Evolutionary conservation across 2,797 vertebrate species (phyloP), one percentile per base, ranked within the genome.

Genomic region (Iguana delicatissima): DNA sequence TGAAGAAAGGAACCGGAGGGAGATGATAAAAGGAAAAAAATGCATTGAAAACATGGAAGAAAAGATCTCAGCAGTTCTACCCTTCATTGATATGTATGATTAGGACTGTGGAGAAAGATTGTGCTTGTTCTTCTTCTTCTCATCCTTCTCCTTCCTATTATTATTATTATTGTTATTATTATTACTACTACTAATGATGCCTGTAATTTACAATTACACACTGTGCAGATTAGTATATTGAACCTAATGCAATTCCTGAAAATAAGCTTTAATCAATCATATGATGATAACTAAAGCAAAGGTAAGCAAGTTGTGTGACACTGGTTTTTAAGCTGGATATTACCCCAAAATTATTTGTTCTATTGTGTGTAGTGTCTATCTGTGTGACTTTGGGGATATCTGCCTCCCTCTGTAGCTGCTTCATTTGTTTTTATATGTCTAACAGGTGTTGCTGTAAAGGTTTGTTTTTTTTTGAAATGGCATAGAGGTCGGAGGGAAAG

Each of bases 391-490:
- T 46, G 35, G 22, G 64, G 35, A 73, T 59, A 86, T 72, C 26
- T 22, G 24, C 29, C 22, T 62, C 59, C 32, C 0, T 3, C 52
- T 12, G 6, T 74, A 38, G 2, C 52, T 80, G 29, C 24, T 8
- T 87, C 67, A 32, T 87, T 89, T 93, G 69, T 85, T 90, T 84
- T 84, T 16, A 55, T 26, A 42, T 9, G 42, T 82, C 38, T 73
- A 57, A 81, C 10, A 3, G 13, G 9, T 80, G 35, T 14, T 85
- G 16, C 14, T 57, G 4, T 62, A 2, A 81, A 62, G 87, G 26
- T 22, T 29, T 46, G 4, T 1, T 1, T 0, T 24, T 59, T 88
- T 62, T 6, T 20, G 59, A 22, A 62, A 20, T 42, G 84, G 12
- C 55, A 83, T 0, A 72, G 5, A 87, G 93, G 76, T 1, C 10